These are phyloP conservation scores for Odontesthes bonariensis DNA, from an alignment of 2,113 vertebrate species.

Conservation along the genomic window DNA sequence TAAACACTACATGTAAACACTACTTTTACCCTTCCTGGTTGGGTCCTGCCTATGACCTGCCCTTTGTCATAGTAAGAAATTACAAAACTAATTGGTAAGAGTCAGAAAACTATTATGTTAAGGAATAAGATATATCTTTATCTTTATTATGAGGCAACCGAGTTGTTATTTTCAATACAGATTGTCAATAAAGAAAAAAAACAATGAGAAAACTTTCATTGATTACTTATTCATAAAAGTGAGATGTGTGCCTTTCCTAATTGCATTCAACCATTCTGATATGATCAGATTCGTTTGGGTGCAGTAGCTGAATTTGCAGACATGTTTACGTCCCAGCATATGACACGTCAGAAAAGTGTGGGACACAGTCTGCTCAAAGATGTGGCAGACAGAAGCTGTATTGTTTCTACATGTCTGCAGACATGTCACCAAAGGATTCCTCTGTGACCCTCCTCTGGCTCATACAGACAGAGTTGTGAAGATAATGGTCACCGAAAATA, in stretches of 20 bases:
- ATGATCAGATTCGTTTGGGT: neutral
- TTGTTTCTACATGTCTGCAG: slow-evolving; percentile 63
- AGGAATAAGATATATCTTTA: too few relatives aligned
- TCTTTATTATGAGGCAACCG: too few relatives aligned
- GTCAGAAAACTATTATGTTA: too few relatives aligned
- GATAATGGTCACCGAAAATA: slow-evolving; percentile 74
- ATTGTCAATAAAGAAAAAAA: too few relatives aligned
- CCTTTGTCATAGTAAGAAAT: too few relatives aligned
- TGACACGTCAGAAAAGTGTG: neutral
- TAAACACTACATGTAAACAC: too few relatives aligned
- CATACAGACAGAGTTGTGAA: slow-evolving; percentile 52
- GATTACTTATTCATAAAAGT: neutral
- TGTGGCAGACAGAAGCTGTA: slow-evolving; percentile 55
- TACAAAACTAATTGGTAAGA: too few relatives aligned
- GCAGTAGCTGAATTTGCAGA: slow-evolving; percentile 10
- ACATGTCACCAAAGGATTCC: slow-evolving; percentile 53
- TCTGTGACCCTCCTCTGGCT: slow-evolving; percentile 59
- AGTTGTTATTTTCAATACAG: too few relatives aligned
- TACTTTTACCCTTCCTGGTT: too few relatives aligned
- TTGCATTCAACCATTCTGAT: too few relatives aligned
- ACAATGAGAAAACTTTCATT: neutral
- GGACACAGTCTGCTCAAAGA: slow-evolving; percentile 31
- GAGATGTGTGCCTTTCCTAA: neutral
- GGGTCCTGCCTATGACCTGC: too few relatives aligned
- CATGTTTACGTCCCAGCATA: slow-evolving; percentile 5